A percentile compares a stretch with the other conserved stretches of the same genome.
These are phyloP conservation scores for Limnodromus scolopaceus DNA, from an alignment of 2,797 vertebrate genomes.

Conservation along the genomic window DNA sequence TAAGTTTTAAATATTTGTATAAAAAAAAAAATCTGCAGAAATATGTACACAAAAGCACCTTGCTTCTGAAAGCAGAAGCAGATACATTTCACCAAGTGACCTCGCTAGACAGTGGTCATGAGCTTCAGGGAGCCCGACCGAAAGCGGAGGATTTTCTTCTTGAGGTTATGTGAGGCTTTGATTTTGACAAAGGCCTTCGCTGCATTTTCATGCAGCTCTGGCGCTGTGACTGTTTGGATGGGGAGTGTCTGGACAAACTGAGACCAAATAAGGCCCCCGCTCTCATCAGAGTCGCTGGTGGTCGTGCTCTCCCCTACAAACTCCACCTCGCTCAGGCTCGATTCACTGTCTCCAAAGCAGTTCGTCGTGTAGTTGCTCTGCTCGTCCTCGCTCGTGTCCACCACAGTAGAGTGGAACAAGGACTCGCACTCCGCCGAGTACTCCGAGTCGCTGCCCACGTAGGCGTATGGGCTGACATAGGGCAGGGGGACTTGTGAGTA, in stretches of 20 bases:
- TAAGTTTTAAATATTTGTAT: constrained; percentile 76
- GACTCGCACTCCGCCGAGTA: constrained; percentile 95
- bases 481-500: constrained; percentile 67
- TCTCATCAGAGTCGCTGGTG: constrained; percentile 89
- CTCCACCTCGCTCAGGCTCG: constrained; percentile 87
- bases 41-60: constrained; percentile 71
- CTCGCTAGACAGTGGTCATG: constrained; percentile 94
- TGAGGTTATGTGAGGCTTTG: constrained; percentile 94
- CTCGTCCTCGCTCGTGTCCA: constrained; percentile 94
- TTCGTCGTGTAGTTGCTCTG: constrained; percentile 92
- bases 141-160: constrained; percentile 95
- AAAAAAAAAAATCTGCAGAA: constrained; percentile 23
- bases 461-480: constrained; percentile 82
- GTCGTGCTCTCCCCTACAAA: constrained; percentile 86
- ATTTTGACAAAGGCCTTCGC: constrained; percentile 91
- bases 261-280: constrained; percentile 84
- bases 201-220: constrained; percentile 80
- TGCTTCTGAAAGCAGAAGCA: background rate
- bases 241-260: constrained; percentile 85
- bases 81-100: constrained; percentile 55
- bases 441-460: constrained; percentile 89
- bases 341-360: constrained; percentile 95
- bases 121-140: constrained; percentile 92
- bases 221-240: constrained; percentile 70
- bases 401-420: constrained; percentile 92